Percentiles rank a stretch among this genome's conserved stretches.
These are phyloP conservation scores for Enteromius radiatus DNA, from an alignment of 2,797 vertebrate species.

Conservation along the genomic window DNA sequence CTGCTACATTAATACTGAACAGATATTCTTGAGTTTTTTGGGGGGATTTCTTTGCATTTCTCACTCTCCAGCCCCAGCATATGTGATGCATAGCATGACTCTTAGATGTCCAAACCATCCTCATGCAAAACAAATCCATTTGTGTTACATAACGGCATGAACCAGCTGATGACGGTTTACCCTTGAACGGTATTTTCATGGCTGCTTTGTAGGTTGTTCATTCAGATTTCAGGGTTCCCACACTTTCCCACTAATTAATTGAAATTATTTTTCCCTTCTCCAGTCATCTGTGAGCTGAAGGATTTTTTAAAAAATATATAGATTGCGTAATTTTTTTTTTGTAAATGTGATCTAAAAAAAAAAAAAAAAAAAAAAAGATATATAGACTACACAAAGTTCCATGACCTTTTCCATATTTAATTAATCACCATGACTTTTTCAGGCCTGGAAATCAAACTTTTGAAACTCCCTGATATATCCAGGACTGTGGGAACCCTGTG, in stretches of 20 bases:
- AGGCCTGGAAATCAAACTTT: background rate
- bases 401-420: background rate
- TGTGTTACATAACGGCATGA: constrained; percentile 19
- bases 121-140: constrained; percentile 42
- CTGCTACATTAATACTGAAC: constrained; percentile 52
- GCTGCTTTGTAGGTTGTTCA: background rate
- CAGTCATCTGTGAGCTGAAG: no score
- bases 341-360: background rate
- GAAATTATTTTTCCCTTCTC: background rate
- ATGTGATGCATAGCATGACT: constrained; percentile 54
- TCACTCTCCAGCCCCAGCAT: constrained; percentile 37
- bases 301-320: background rate
- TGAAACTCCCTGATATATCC: background rate
- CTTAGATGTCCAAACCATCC: constrained; percentile 6
- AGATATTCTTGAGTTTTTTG: constrained; percentile 32
- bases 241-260: background rate
- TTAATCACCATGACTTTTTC: background rate
- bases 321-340: background rate
- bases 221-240: constrained; percentile 5
- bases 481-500: constrained; percentile 30
- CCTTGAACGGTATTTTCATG: background rate
- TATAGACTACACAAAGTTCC: background rate
- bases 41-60: constrained; percentile 34
- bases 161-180: background rate
- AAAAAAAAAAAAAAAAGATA: no score